Evolutionary conservation across 2,113 vertebrate species (phyloP).

Genomic region (Syngnathoides biaculeatus): DNA sequence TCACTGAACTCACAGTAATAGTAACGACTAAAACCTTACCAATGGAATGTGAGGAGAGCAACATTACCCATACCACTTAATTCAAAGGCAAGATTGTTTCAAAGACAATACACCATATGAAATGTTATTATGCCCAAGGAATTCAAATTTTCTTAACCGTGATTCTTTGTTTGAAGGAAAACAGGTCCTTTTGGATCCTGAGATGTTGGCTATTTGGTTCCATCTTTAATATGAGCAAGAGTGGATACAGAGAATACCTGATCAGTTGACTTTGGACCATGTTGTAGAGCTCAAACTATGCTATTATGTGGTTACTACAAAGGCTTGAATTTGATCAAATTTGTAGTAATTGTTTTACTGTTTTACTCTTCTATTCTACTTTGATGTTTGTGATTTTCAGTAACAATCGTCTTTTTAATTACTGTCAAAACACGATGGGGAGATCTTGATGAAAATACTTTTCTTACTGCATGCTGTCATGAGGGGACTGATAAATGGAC

Average conservation of each 20-base stretch:
- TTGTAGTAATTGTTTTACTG: neutral
- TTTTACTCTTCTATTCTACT: neutral
- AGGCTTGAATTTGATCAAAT: neutral
- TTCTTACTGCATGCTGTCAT: constrained; percentile 18
- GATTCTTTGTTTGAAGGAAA: too few relatives aligned
- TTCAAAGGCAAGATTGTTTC: too few relatives aligned
- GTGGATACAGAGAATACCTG: neutral
- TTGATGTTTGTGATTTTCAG: neutral
- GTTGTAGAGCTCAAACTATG: too few relatives aligned
- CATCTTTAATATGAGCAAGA: neutral
- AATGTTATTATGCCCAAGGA: too few relatives aligned
- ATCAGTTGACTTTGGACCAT: neutral
- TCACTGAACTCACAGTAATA: too few relatives aligned
- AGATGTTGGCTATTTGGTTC: neutral
- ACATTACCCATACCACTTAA: too few relatives aligned
- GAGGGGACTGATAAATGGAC: neutral
- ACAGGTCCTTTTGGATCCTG: too few relatives aligned
- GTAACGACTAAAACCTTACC: too few relatives aligned
- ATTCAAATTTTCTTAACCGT: too few relatives aligned
- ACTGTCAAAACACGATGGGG: neutral
- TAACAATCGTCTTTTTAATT: neutral
- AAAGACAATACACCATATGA: too few relatives aligned
- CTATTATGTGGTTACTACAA: too few relatives aligned
- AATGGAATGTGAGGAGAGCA: too few relatives aligned
- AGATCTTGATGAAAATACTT: neutral